Evolutionary conservation across 1,140 invertebrate species (phyloP).

Genomic region (Drosophila ficusphila): DNA sequence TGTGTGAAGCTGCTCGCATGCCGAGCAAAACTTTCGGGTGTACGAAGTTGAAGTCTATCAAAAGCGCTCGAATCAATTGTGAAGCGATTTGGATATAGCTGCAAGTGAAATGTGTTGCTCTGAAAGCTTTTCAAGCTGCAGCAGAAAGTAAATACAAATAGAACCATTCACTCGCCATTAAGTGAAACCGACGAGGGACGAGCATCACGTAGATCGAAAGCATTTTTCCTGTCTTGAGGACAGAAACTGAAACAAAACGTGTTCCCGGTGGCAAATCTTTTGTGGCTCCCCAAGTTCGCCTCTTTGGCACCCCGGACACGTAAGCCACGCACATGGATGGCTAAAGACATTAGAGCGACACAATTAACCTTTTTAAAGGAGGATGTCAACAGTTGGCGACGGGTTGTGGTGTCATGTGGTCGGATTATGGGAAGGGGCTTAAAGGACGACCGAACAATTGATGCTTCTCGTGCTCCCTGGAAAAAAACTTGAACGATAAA

Average conservation of each 20-base stretch:
- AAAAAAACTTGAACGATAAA: neutral
- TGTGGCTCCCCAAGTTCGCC: neutral
- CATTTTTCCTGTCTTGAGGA: constrained; percentile 32
- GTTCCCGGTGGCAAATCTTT: constrained; percentile 35
- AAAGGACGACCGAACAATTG: constrained; percentile 4
- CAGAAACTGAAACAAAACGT: constrained; percentile 48
- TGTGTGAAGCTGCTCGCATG: neutral
- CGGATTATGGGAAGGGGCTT: constrained; percentile 7
- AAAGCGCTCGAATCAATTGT: constrained; percentile 16
- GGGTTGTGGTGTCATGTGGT: constrained; percentile 11
- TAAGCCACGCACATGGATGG: constrained; percentile 50
- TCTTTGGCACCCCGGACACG: constrained; percentile 34
- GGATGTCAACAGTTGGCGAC: constrained; percentile 36
- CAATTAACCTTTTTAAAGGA: constrained; percentile 56
- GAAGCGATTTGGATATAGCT: neutral
- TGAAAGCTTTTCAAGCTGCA: constrained; percentile 9
- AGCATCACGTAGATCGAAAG: constrained; percentile 49
- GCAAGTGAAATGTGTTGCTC: neutral
- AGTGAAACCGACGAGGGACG: constrained; percentile 19
- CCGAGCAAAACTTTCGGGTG: neutral
- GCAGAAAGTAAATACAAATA: constrained; percentile 31
- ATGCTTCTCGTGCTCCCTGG: no score
- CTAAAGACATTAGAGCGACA: constrained; percentile 51
- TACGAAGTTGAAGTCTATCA: constrained; percentile 5
- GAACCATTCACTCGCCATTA: constrained; percentile 41